Conservation (phyloP, 1,140 invertebrate genomes). For the Zaprionus kolodkinae region DNA sequence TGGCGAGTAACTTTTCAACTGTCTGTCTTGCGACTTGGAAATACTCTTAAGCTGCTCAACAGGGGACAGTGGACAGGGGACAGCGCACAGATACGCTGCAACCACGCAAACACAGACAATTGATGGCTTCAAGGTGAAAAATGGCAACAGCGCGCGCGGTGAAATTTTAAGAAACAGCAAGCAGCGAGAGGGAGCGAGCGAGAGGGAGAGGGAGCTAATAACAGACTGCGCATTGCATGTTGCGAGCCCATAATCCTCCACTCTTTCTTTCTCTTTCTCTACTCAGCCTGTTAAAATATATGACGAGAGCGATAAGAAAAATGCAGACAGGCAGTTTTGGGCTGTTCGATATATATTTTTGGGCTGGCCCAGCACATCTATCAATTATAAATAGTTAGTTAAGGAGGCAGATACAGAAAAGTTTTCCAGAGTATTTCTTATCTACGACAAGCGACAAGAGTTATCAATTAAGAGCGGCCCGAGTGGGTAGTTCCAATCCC, state of each 20-base stretch:
- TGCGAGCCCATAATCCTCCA: constrained; percentile 62
- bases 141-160: constrained; percentile 40
- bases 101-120: constrained; percentile 50
- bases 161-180: constrained; percentile 34
- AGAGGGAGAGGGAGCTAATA: constrained; percentile 33
- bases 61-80: neutral
- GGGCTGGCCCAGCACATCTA: constrained; percentile 35
- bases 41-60: constrained; percentile 21
- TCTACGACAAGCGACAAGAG: constrained; percentile 52
- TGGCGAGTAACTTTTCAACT: constrained; percentile 22
- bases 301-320: constrained; percentile 68
- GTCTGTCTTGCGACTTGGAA: constrained; percentile 15
- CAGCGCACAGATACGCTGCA: constrained; percentile 10
- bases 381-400: constrained; percentile 66
- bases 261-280: no score
- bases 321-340: constrained; percentile 8
- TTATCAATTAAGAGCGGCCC: constrained; percentile 70
- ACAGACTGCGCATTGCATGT: constrained; percentile 56
- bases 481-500: neutral
- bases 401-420: constrained; percentile 27
- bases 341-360: constrained; percentile 26
- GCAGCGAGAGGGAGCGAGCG: neutral
- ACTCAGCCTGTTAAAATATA: constrained; percentile 43
- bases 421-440: constrained; percentile 44
- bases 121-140: constrained; percentile 62